Percentiles rank a stretch among this genome's conserved stretches.
These are phyloP conservation scores for Drosophila limbata DNA, from an alignment of 2,888 invertebrate species.

Conservation along the genomic window DNA sequence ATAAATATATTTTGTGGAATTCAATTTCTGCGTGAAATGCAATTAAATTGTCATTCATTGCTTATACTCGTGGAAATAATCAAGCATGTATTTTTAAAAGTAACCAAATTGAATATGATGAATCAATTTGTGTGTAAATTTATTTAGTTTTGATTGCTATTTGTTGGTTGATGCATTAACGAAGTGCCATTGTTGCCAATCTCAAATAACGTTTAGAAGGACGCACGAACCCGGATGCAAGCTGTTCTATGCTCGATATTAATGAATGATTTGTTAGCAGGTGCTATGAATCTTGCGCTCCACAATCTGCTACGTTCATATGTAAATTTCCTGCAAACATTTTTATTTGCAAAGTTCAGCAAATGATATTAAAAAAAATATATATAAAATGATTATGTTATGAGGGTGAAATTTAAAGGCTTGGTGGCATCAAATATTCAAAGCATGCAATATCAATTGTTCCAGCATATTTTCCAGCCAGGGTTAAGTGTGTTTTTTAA, in stretches of 20 bases:
- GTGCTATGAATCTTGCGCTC: slow-evolving; percentile 47
- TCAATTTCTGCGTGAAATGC: slow-evolving; percentile 38
- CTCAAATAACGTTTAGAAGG: slow-evolving; percentile 25
- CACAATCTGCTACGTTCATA: slow-evolving; percentile 58
- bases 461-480: slow-evolving; percentile 23
- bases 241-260: slow-evolving; percentile 52
- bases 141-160: slow-evolving; percentile 69
- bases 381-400: slow-evolving; percentile 24
- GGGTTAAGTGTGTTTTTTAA: slow-evolving; percentile 58
- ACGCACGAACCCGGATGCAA: slow-evolving; percentile 18
- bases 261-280: slow-evolving; percentile 69
- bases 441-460: slow-evolving; percentile 55
- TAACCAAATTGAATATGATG: slow-evolving; percentile 59
- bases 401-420: slow-evolving; percentile 49
- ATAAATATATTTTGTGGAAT: slow-evolving; percentile 30
- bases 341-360: slow-evolving; percentile 63
- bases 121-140: slow-evolving; percentile 60
- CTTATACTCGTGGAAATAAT: slow-evolving; percentile 16
- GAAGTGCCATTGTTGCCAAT: slow-evolving; percentile 73
- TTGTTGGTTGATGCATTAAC: slow-evolving; percentile 66
- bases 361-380: slow-evolving; percentile 33
- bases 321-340: slow-evolving; percentile 57
- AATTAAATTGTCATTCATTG: slow-evolving; percentile 44
- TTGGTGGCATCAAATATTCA: slow-evolving; percentile 67
- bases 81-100: slow-evolving; percentile 24